phyloP scores from a whole-genome alignment of 2,888 invertebrate species.

The Stenodema calcarata region DNA sequence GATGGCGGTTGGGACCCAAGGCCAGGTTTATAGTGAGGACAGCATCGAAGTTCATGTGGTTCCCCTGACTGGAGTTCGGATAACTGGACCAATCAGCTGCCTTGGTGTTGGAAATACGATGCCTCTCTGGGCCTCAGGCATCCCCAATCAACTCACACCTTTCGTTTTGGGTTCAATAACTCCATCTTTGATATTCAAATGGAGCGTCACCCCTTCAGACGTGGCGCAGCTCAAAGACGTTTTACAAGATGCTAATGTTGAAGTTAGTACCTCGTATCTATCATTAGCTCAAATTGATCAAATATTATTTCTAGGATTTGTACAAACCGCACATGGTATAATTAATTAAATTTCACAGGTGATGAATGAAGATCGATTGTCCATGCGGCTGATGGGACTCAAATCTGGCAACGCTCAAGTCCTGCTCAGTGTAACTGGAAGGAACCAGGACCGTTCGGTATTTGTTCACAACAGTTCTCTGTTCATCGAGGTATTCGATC shows the following conservation, averaged over 20 bases:
- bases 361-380: conserved; percentile 70
- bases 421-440: conserved; percentile 60
- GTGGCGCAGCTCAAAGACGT: conserved; percentile 68
- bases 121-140: conserved; percentile 74
- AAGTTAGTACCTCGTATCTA: too few relatives aligned
- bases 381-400: conserved; percentile 71
- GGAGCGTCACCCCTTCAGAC: conserved; percentile 71
- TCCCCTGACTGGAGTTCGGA: conserved; percentile 71
- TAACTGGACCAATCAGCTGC: conserved; percentile 72
- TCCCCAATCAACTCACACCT: conserved; percentile 74
- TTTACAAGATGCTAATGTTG: conserved; percentile 62
- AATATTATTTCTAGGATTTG: background rate
- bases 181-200: conserved; percentile 70
- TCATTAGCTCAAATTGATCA: too few relatives aligned
- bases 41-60: conserved; percentile 73
- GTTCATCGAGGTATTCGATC: conserved; percentile 72
- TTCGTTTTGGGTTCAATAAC: conserved; percentile 74
- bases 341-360: conserved; percentile 53
- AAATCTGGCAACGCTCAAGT: conserved; percentile 71
- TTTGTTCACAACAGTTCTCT: conserved; percentile 60
- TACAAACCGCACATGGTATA: background rate
- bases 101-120: conserved; percentile 74
- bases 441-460: conserved; percentile 25
- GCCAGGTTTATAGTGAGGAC: conserved; percentile 69
- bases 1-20: conserved; percentile 67